phyloP scores from a whole-genome alignment of 2,797 vertebrate species.

The Peromyscus melanophrys region DNA sequence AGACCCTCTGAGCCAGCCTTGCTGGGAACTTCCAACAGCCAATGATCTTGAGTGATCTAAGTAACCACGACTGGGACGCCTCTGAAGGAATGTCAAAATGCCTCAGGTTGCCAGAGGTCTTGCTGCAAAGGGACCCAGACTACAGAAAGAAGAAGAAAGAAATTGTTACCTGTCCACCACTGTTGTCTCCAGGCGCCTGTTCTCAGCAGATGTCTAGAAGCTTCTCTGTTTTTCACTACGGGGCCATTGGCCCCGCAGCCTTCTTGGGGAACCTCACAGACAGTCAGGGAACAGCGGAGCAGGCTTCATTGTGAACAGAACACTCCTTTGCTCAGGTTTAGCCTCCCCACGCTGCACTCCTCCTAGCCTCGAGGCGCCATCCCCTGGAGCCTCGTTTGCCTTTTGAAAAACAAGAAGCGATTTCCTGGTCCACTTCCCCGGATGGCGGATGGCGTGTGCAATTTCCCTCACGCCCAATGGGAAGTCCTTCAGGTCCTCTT shows the following conservation, averaged over 20 bases:
- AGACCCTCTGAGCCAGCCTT: background rate
- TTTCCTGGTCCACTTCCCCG: slow-evolving; percentile 87
- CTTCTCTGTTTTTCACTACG: background rate
- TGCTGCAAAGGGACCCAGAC: background rate
- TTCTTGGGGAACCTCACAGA: slow-evolving; percentile 33
- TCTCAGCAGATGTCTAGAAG: background rate
- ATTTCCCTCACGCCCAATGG: slow-evolving; percentile 81
- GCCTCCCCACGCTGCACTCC: background rate
- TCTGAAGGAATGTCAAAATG: background rate
- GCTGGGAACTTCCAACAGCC: background rate
- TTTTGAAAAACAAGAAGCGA: slow-evolving; percentile 79
- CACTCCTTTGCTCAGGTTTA: background rate
- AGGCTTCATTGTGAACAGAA: background rate
- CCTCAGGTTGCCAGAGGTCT: background rate
- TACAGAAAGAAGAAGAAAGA: background rate
- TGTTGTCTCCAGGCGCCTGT: background rate
- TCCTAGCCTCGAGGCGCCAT: slow-evolving; percentile 55
- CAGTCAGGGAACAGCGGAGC: background rate
- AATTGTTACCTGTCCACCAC: slow-evolving; percentile 70
- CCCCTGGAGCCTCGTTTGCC: background rate
- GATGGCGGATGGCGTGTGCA: slow-evolving; percentile 48
- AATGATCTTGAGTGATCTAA: background rate
- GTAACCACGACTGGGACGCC: accelerated
- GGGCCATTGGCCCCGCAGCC: slow-evolving; percentile 28
- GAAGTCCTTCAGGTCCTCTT: slow-evolving; percentile 83